Evolutionary conservation across 2,888 invertebrate species (phyloP).

Genomic region (Cheilosia vernalis): DNA sequence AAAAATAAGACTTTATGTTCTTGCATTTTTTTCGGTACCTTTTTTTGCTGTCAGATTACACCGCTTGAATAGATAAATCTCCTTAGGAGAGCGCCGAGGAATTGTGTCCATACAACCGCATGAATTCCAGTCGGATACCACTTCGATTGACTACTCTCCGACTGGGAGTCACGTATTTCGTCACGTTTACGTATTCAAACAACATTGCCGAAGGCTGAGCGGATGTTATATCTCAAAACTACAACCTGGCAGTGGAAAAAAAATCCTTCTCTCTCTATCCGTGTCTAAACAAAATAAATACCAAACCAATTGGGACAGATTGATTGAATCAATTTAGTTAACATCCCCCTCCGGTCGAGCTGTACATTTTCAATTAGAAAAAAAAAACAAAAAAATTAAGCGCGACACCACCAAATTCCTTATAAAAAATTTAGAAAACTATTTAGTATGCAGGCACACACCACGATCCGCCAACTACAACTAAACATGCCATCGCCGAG

Average conservation of each 20-base stretch:
- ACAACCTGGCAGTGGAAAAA: neutral
- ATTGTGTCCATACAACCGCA: too few species aligned
- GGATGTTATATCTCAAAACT: too few species aligned
- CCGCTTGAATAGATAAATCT: too few species aligned
- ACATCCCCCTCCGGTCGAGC: slow-evolving; percentile 37
- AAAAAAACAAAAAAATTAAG: slow-evolving; percentile 14
- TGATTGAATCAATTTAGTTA: slow-evolving; percentile 67
- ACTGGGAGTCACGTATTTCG: too few species aligned
- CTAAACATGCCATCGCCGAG: slow-evolving; percentile 30
- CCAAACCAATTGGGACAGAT: slow-evolving; percentile 61
- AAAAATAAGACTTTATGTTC: too few species aligned
- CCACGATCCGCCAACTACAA: neutral
- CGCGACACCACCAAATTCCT: slow-evolving; percentile 33
- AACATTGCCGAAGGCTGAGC: too few species aligned
- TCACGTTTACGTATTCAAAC: too few species aligned
- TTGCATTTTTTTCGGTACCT: too few species aligned
- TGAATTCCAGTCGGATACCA: too few species aligned
- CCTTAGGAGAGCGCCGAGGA: too few species aligned
- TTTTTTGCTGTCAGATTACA: too few species aligned
- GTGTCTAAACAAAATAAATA: neutral
- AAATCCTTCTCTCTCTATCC: neutral
- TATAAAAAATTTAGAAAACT: slow-evolving; percentile 66
- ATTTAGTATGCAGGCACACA: slow-evolving; percentile 60
- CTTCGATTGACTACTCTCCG: too few species aligned
- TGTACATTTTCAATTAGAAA: slow-evolving; percentile 53